Percentiles rank a stretch among this genome's conserved stretches.
These are phyloP conservation scores for Nyctibius grandis DNA, from an alignment of 2,797 vertebrate species.

Conservation along the genomic window DNA sequence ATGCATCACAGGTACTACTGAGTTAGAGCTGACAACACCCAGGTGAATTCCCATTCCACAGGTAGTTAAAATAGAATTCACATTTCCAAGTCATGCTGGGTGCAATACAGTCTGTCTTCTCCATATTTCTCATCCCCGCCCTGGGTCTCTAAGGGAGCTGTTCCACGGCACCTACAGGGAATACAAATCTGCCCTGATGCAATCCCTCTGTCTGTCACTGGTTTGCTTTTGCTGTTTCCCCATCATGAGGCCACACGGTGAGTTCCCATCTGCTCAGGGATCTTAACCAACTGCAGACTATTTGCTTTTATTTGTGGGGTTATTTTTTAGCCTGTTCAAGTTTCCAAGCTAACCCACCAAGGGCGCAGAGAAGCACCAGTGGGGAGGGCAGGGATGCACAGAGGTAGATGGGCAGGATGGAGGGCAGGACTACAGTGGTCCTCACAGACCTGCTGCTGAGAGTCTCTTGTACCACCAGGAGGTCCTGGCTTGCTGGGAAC, in stretches of 20 bases:
- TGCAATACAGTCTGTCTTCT: not conserved
- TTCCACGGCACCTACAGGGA: not conserved
- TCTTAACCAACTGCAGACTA: not conserved
- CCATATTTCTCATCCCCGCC: not conserved
- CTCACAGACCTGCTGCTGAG: not conserved
- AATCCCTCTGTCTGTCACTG: not conserved
- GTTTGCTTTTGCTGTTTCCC: not conserved
- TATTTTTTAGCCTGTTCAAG: not conserved
- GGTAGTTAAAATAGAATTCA: not conserved
- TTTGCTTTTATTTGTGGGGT: not conserved
- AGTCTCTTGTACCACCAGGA: not conserved
- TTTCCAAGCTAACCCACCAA: not conserved
- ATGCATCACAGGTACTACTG: not conserved
- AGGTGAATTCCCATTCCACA: not conserved
- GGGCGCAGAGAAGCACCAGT: not conserved
- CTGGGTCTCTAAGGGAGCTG: not conserved
- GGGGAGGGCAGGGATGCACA: rapidly evolving
- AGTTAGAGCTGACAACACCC: not conserved
- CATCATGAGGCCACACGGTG: not conserved
- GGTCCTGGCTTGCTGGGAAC: not conserved
- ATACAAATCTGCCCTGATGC: not conserved
- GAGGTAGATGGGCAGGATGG: not conserved
- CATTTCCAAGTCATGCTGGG: not conserved
- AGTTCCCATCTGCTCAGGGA: not conserved
- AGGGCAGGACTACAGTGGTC: not conserved